Evolutionary conservation across 2,888 invertebrate genomes (phyloP).

Genomic region (Cheilosia urbana): DNA sequence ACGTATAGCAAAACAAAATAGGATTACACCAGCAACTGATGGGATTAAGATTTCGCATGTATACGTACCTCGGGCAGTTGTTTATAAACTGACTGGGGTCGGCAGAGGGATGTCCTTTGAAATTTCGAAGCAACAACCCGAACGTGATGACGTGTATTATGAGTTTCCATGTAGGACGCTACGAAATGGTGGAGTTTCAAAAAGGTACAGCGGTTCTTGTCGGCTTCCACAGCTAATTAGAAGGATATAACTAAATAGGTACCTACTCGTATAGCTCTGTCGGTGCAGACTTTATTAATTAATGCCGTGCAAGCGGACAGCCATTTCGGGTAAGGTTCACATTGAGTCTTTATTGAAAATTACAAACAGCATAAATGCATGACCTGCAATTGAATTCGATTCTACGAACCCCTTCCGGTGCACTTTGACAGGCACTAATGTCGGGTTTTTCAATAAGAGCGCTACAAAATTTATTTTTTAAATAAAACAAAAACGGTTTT

Average conservation of each 20-base stretch:
- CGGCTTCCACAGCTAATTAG: too few species aligned
- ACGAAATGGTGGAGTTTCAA: neutral
- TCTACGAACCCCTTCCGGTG: slow-evolving; percentile 16
- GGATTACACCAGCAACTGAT: slow-evolving; percentile 50
- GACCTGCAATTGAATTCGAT: slow-evolving; percentile 43
- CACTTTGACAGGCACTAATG: neutral
- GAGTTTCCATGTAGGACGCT: neutral
- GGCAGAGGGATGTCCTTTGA: slow-evolving; percentile 3
- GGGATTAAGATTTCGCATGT: slow-evolving; percentile 50
- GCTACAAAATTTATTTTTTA: too few species aligned
- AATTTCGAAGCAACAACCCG: neutral
- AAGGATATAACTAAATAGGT: too few species aligned
- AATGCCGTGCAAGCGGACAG: neutral
- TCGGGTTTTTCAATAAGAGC: too few species aligned
- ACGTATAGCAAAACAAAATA: slow-evolving; percentile 32
- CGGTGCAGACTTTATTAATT: too few species aligned
- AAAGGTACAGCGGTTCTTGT: slow-evolving; percentile 20
- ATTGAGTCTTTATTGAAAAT: slow-evolving; percentile 9
- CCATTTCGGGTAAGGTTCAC: slow-evolving; percentile 25
- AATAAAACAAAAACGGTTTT: too few species aligned
- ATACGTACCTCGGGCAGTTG: neutral
- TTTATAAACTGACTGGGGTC: slow-evolving; percentile 5
- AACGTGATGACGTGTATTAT: slow-evolving; percentile 2
- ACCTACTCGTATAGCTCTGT: too few species aligned
- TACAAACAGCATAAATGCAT: slow-evolving; percentile 7